Conservation (phyloP, 2,113 vertebrate species). For the Thryonomys swinderianus region DNA sequence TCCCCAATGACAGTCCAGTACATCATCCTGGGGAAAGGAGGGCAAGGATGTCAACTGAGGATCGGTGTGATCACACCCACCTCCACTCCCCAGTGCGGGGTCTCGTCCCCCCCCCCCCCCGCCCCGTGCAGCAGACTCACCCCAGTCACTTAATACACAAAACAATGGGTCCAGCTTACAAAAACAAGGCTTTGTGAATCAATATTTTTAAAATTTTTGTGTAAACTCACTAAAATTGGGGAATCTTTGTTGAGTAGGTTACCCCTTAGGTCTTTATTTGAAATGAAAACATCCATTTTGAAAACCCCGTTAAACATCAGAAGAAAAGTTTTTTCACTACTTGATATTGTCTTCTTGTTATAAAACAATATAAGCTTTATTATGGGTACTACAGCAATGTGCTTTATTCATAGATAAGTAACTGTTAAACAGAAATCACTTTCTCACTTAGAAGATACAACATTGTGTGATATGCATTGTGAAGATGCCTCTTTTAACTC, state of each 20-base stretch:
- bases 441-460: not conserved
- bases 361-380: not conserved
- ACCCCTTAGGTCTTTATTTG: not conserved
- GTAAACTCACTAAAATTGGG: not conserved
- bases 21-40: slow-evolving; percentile 92
- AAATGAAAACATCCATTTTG: not conserved
- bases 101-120: no score
- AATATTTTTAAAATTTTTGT: not conserved
- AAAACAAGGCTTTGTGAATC: not conserved
- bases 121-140: not conserved
- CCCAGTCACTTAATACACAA: not conserved
- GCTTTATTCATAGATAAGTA: not conserved
- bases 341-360: not conserved
- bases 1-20: slow-evolving; percentile 99
- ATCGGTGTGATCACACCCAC: not conserved
- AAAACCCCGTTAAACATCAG: slow-evolving; percentile 1
- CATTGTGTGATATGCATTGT: not conserved
- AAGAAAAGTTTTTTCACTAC: not conserved
- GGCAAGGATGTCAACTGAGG: not conserved
- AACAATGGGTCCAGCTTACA: not conserved
- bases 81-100: not conserved
- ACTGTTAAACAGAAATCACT: not conserved
- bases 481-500: not conserved
- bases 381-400: not conserved
- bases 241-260: not conserved